Percentiles rank a stretch among this genome's conserved stretches.
These are phyloP conservation scores for Fukomys damarensis DNA, from an alignment of 2,113 vertebrate genomes.

Conservation along the genomic window DNA sequence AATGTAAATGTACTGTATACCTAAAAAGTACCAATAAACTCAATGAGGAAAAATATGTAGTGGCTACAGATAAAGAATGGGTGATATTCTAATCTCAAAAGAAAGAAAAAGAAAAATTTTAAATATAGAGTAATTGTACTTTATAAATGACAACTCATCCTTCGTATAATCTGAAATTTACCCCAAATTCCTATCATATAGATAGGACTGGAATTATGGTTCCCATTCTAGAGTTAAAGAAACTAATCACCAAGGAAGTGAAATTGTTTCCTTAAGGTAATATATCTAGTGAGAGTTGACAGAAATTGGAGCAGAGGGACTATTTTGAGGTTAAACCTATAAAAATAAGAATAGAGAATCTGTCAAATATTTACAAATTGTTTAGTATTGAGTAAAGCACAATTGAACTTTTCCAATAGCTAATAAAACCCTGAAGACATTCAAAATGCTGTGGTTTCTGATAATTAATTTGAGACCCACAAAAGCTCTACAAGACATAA, in stretches of 20 bases:
- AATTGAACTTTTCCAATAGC: slow-evolving; percentile 15
- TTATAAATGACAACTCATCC: background rate
- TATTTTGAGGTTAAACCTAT: background rate
- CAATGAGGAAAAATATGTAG: too few species aligned
- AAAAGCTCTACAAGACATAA: background rate
- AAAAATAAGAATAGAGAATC: background rate
- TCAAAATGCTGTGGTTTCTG: background rate
- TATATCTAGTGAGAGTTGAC: background rate
- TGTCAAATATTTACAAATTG: slow-evolving; percentile 21
- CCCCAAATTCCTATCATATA: background rate
- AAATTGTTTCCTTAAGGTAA: background rate
- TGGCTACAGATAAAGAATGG: background rate
- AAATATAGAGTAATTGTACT: background rate
- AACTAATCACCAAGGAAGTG: background rate
- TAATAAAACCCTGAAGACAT: slow-evolving; percentile 14
- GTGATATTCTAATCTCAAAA: background rate
- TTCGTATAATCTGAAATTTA: background rate
- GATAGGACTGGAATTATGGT: background rate
- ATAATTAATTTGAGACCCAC: background rate
- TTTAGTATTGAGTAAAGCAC: slow-evolving; percentile 4
- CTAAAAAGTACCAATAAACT: too few species aligned
- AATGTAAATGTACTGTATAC: too few species aligned
- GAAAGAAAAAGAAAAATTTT: background rate
- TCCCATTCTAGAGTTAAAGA: background rate
- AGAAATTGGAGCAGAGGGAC: background rate